Base-by-base conservation (phyloP, 1,140 invertebrate genomes). In the Aphidius gifuensis region DNA sequence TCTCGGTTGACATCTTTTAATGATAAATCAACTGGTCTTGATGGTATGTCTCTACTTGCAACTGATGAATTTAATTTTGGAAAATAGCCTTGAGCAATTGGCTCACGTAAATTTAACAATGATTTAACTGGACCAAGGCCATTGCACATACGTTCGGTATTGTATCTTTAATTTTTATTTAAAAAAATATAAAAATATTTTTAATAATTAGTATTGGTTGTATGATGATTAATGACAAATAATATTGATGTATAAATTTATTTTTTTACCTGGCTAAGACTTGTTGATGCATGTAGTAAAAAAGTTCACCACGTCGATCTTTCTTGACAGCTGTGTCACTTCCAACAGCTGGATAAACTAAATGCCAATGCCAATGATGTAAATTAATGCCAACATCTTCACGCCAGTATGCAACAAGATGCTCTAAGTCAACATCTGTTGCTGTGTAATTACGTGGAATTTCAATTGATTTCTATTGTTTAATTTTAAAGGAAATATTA, bases 331-430 rank as follows among this genome's bases (percentile, higher is more conserved):
- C 78, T 4, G 69, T 58, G 9, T 45, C 39, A 42, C 82, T 73
- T 1, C 84, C 83, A 61, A 87, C 85, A 69, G 87, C 87, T 1
- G 90, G 90, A 70, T 92, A 92, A 4, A 91, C 87, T 57, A 92
- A 78, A 76, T 92, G 90, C 90, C 86, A 90, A 77, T 94, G 91
- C 92, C 92, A 94, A 70, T 94, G 90, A 74, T 89, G 87, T 49
- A 85, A 76, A 74, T 87, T 86, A 58, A 86, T 76, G 5, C 85
- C 85, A 42, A 83, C 69, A 67, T 84, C 85, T 66, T 87, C 85
- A 4, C 85, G 73, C 75, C 81, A 87, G 57, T 87, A 87, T 8
- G 84, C 83, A 5, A 86, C 68, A 38, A 88, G 85, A 73, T 92
- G 90, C 69, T 93, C 91, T 1, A 83, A 82, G 61, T 92, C 90